Evolutionary conservation across 2,888 invertebrate genomes (phyloP), one percentile per base, ranked within the genome.

Genomic region (Apoderus coryli): DNA sequence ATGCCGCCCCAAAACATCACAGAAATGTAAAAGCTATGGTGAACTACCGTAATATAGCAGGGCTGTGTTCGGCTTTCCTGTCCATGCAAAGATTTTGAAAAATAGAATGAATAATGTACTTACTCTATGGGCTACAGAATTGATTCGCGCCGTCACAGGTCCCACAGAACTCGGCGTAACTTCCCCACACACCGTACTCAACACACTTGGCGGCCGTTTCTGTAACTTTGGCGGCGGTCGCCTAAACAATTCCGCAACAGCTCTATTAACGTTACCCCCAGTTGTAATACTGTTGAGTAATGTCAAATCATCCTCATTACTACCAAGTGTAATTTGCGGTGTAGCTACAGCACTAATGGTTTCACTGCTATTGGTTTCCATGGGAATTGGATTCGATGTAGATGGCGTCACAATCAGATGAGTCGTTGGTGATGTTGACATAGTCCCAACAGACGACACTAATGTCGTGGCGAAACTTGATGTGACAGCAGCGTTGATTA

Each of bases 201-300:
- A 43, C 3, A 64, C 57, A 6, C 63, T 62, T 3, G 54, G 50
- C 0, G 67, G 67, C 28, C 60, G 56, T 5, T 60, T 57, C 22
- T 55, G 53, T 26, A 67, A 43, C 45, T 51, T 61, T 2, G 54
- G 52, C 11, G 60, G 60, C 2, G 57, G 59, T 14, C 57, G 41
- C 19, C 19, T 19, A 7, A 54, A 39, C 10, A 54, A 33, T 7
- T 55, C 54, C 32, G 42, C 46, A 9, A 57, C 45, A 7, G 50
- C 49, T 39, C 44, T 49, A 7, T 48, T 40, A 16, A 56, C 44
- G 31, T 38, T 45, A n/a, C n/a, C n/a, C 27, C 53, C 54, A 6
- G 55, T 50, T 16, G 53, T 32, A 22, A 49, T 38, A 19, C 42
- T 45, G 29, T 47, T 47, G 15, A 52, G 31, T 6, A 47, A 31